phyloP scores from a whole-genome alignment of 2,888 invertebrate species.

The Rhamnusium bicolor region DNA sequence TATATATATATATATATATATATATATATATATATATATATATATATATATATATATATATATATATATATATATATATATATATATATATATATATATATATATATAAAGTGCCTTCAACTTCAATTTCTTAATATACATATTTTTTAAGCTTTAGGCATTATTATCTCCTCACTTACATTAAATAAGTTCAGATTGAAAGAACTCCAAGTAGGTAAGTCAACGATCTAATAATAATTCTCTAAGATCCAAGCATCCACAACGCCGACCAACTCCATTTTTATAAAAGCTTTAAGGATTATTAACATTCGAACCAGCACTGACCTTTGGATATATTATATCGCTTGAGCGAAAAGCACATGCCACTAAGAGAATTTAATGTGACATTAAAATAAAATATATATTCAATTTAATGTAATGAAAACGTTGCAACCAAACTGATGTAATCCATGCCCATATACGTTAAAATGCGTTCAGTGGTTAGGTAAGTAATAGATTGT shows the following conservation, averaged over 20 bases:
- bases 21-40: too few species aligned
- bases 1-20: too few species aligned
- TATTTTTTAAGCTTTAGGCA: too few species aligned
- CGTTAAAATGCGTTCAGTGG: conserved; percentile 25
- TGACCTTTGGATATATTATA: neutral
- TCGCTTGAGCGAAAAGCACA: neutral
- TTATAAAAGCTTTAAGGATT: neutral
- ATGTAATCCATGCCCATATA: conserved; percentile 29
- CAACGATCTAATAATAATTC: neutral
- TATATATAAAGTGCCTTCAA: too few species aligned
- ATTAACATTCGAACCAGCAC: neutral
- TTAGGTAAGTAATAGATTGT: conserved; percentile 46
- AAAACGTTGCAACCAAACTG: conserved; percentile 20
- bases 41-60: too few species aligned
- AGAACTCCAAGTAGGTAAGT: neutral
- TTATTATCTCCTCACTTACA: neutral
- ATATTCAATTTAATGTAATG: conserved; percentile 27
- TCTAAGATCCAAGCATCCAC: neutral
- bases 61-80: too few species aligned
- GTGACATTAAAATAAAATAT: conserved; percentile 23
- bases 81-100: too few species aligned
- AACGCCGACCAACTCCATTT: neutral
- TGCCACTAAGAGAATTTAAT: conserved; percentile 6
- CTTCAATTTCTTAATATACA: too few species aligned
- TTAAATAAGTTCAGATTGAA: neutral